These are phyloP conservation scores for Clinocottus analis DNA, from an alignment of 2,113 vertebrate genomes.

Conservation along the genomic window DNA sequence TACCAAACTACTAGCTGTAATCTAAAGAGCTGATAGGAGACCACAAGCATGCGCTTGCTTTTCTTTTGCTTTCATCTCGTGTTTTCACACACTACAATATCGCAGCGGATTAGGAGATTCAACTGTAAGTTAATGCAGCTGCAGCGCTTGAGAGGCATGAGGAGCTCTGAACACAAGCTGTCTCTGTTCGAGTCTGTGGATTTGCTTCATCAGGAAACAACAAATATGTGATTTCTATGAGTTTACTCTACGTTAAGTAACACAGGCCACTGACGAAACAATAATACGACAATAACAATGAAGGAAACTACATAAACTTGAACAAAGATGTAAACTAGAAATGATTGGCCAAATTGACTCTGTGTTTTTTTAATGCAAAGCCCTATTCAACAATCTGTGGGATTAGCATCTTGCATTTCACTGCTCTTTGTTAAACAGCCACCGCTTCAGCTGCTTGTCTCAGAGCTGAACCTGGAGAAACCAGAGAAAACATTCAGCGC, in stretches of 20 bases:
- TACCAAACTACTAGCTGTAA: slow-evolving; percentile 50
- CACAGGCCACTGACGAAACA: not conserved
- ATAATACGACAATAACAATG: not conserved
- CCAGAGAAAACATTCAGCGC: not conserved
- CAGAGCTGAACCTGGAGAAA: not conserved
- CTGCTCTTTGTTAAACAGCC: not conserved
- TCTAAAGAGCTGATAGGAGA: slow-evolving; percentile 37
- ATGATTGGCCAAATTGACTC: not conserved
- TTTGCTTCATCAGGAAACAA: not conserved
- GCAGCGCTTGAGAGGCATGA: not conserved
- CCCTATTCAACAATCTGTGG: not conserved
- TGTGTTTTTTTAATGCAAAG: not conserved
- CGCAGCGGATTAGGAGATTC: not conserved
- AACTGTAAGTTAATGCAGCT: not conserved
- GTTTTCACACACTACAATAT: not conserved
- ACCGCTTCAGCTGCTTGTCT: not conserved
- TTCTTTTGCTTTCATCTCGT: slow-evolving; percentile 37
- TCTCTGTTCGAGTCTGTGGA: not conserved
- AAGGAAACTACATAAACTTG: not conserved
- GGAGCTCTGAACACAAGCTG: not conserved
- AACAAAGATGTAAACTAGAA: not conserved
- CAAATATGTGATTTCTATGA: not conserved
- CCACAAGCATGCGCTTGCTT: slow-evolving; percentile 22
- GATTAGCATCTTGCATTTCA: not conserved
- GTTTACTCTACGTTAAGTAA: not conserved